Evolutionary conservation across 2,797 vertebrate species (phyloP), one percentile per base, ranked within the genome.

Genomic region (Urocyon cinereoargenteus): DNA sequence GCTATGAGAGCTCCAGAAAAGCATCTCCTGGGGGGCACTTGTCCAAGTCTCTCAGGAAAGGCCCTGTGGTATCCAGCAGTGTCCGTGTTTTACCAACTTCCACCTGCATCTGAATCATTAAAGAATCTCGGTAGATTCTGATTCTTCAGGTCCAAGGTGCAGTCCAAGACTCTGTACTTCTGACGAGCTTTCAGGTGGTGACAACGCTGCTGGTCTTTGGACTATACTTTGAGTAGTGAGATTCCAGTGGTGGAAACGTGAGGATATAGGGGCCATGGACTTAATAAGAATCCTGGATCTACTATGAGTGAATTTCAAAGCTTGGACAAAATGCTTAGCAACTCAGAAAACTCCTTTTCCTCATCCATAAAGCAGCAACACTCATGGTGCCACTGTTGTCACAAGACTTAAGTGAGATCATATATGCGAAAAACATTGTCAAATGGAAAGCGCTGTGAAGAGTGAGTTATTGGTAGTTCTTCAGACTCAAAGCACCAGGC

Each of bases 41-140:
- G 14, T 34, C 31, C 10, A 53, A 26, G 28, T 51, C 16, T 77
- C 55, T 87, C 6, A 3, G 19, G 11, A 79, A 75, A 88, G 62
- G 77, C 21, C 8, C 1, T 0, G 0, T 15, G 12, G 51, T 34
- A 1, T 11, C 13, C 15, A 53, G 45, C 10, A n/a, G 16, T 0
- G 1, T 11, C 16, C 3, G 1, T 0, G 0, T 64, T 61, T 28
- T 19, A 62, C 75, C 53, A 14, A 70, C 59, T 36, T 79, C 53
- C 18, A 0, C 1, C 0, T 6, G 13, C 36, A 2, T 4, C 21
- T 3, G 40, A 36, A 24, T 75, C 83, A 83, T 6, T 40, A 40
- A 31, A 12, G 13, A 3, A 49, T 81, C 73, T 70, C 57, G 16
- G 22, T 12, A 34, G 10, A 49, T 86, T 90, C 45, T 85, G 40